Conservation (phyloP, 2,113 vertebrate genomes). For the Pelusios castaneus region DNA sequence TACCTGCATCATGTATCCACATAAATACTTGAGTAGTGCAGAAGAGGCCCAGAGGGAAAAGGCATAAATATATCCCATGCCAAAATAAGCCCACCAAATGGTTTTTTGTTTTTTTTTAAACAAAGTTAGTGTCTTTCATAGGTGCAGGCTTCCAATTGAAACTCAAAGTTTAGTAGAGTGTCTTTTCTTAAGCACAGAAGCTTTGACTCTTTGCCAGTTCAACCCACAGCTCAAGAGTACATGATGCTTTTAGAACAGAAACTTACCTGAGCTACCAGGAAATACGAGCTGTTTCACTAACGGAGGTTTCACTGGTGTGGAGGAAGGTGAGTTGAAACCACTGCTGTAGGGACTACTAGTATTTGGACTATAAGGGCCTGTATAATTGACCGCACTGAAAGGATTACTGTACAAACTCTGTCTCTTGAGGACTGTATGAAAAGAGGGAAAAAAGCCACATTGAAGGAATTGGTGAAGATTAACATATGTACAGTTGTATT, state of each 20-base stretch:
- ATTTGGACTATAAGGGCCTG: conserved; percentile 91
- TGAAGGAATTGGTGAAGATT: not conserved
- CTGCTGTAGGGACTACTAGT: conserved; percentile 94
- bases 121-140: not conserved
- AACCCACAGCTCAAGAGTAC: not conserved
- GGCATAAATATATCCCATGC: not conserved
- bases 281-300: conserved; percentile 91
- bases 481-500: not conserved
- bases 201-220: not conserved
- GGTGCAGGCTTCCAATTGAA: not conserved
- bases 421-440: conserved; percentile 88
- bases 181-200: not conserved
- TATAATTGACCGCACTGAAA: conserved; percentile 84
- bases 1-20: not conserved
- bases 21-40: not conserved
- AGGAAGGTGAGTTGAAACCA: conserved; percentile 95
- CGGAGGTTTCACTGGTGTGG: conserved; percentile 90
- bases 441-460: not conserved
- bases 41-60: not conserved
- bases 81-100: not conserved
- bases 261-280: conserved; percentile 87
- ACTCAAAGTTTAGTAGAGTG: not conserved
- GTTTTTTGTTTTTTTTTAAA: no score
- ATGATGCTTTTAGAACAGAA: not conserved
- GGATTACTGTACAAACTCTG: conserved; percentile 91